Percentiles rank a stretch among this genome's conserved stretches.
Conservation (phyloP, 2,888 invertebrate species). For the Euzophera pinguis region DNA sequence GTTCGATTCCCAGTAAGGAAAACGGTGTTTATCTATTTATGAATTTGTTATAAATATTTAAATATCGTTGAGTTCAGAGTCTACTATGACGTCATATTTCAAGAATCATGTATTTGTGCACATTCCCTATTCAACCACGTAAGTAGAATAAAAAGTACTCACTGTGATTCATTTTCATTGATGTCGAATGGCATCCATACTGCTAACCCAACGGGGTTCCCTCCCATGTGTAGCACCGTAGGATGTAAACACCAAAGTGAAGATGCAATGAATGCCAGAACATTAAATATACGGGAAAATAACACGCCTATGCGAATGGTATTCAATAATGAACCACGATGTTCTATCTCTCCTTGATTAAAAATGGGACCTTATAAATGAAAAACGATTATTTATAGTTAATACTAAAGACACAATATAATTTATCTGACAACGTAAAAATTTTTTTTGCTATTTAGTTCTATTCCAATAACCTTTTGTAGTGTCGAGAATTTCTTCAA, state of each 20-base stretch:
- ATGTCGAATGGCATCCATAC: conserved; percentile 55
- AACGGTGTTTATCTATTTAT: no score
- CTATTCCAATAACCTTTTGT: no score
- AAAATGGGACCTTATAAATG: conserved; percentile 37
- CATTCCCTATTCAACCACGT: no score
- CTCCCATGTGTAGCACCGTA: conserved; percentile 37
- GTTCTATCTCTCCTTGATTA: conserved; percentile 39
- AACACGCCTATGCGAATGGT: conserved; percentile 31
- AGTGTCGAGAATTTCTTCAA: conserved; percentile 40
- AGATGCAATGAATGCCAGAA: conserved; percentile 37
- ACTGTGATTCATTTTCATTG: conserved; percentile 40
- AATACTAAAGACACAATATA: no score
- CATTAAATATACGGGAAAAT: conserved; percentile 37
- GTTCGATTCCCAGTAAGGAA: no score
- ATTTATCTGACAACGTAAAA: no score
- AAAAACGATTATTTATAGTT: conserved; percentile 8
- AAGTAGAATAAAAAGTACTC: conserved; percentile 26
- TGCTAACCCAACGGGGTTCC: conserved; percentile 42
- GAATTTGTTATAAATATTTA: no score
- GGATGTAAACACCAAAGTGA: conserved; percentile 48
- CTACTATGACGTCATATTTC: no score
- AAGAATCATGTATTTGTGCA: no score
- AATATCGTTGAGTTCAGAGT: no score
- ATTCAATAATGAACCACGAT: conserved; percentile 30
- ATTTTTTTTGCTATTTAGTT: no score